Evolutionary conservation across 2,888 invertebrate species (phyloP).

Genomic region (Hypercompe scribonia): DNA sequence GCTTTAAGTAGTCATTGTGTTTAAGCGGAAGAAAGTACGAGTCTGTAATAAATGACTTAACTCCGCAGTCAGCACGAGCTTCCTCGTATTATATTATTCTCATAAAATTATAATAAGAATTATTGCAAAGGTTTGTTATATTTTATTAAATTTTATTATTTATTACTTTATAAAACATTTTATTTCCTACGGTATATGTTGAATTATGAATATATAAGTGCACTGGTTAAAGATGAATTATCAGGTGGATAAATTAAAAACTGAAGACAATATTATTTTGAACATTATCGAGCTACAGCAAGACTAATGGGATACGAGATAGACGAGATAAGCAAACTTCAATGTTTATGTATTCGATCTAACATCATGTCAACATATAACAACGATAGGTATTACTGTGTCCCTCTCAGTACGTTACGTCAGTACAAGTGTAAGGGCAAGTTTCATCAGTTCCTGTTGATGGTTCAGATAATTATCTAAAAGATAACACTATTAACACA

Average conservation of each 20-base stretch:
- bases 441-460: too few species aligned
- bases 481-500: too few species aligned
- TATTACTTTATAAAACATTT: too few species aligned
- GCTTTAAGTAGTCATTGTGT: constrained; percentile 16
- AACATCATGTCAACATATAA: background rate
- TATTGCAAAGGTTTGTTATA: background rate
- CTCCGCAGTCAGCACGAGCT: background rate
- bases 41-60: constrained; percentile 1
- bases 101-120: background rate
- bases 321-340: background rate
- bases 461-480: too few species aligned
- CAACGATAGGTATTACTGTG: background rate
- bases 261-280: background rate
- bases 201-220: background rate
- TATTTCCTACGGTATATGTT: background rate
- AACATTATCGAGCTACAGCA: constrained; percentile 6
- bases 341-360: background rate
- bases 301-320: constrained; percentile 2
- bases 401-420: background rate
- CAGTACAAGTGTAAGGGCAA: too few species aligned
- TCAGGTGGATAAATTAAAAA: background rate
- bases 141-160: background rate
- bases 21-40: background rate
- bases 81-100: background rate
- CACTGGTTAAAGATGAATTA: background rate